These are phyloP conservation scores for Delia radicum DNA, from an alignment of 1,140 invertebrate species.

Conservation along the genomic window DNA sequence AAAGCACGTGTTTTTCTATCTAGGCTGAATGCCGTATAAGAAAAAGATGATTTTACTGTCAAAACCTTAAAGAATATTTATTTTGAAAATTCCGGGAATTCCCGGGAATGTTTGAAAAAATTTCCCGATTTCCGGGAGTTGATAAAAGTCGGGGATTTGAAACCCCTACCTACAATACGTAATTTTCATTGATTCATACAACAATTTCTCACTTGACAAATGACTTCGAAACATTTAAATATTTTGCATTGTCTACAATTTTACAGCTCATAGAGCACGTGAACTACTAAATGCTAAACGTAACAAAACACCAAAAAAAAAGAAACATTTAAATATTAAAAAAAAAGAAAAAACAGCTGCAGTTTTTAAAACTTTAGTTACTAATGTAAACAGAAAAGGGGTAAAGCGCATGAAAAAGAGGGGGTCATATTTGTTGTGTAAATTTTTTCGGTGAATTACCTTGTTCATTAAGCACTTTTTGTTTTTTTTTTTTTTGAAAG, in stretches of 20 bases:
- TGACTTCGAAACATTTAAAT: not conserved
- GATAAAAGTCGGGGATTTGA: no score
- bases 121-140: no score
- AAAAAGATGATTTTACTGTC: no score
- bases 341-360: not conserved
- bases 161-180: no score
- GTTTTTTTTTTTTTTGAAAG: not conserved
- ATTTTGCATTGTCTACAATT: not conserved
- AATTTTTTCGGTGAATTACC: not conserved
- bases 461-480: slow-evolving; percentile 23
- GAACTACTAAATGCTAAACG: not conserved
- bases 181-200: not conserved
- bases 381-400: not conserved
- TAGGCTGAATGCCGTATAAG: no score
- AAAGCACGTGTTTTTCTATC: no score
- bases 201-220: not conserved
- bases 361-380: not conserved
- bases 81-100: no score
- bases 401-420: not conserved
- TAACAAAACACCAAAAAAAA: not conserved
- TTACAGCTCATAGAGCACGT: not conserved
- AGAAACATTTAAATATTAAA: not conserved
- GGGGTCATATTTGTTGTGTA: not conserved
- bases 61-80: no score
- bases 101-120: no score